A percentile compares a stretch with the other conserved stretches of the same genome.
phyloP scores from a whole-genome alignment of 2,888 invertebrate genomes.

The Papilio demoleus region DNA sequence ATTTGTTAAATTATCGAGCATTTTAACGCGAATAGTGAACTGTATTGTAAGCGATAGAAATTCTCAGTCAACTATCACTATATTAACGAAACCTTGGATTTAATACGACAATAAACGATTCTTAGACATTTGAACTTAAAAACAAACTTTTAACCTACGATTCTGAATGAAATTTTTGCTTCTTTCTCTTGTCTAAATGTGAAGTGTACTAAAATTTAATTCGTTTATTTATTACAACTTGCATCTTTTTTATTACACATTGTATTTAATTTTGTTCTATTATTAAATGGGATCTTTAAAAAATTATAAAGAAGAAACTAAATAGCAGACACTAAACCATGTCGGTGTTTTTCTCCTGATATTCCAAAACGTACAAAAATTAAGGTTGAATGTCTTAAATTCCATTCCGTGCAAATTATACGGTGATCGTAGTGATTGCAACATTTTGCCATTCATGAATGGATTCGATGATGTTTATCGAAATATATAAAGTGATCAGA shows the following conservation, averaged over 20 bases:
- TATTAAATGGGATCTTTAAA: too few relatives aligned
- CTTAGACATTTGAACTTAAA: slow-evolving; percentile 13
- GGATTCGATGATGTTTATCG: slow-evolving; percentile 2
- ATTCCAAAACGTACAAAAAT: neutral
- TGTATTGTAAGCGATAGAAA: neutral
- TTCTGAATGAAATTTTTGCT: neutral
- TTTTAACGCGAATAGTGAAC: slow-evolving; percentile 11
- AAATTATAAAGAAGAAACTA: too few relatives aligned
- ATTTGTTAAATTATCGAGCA: slow-evolving; percentile 22
- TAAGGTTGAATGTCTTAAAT: slow-evolving; percentile 6
- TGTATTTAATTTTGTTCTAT: too few relatives aligned
- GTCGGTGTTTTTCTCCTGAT: too few relatives aligned
- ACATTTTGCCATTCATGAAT: slow-evolving; percentile 8
- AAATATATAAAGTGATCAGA: slow-evolving; percentile 41
- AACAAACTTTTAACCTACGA: slow-evolving; percentile 11
- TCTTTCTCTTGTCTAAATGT: neutral
- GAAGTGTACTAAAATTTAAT: neutral
- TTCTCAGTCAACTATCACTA: neutral
- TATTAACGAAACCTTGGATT: neutral
- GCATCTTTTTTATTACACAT: too few relatives aligned
- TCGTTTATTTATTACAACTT: neutral
- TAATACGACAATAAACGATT: slow-evolving; percentile 9
- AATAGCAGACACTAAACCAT: too few relatives aligned
- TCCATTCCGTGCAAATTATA: slow-evolving; percentile 13
- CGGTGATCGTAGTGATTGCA: slow-evolving; percentile 42